Percentiles rank a stretch among this genome's conserved stretches.
These are phyloP conservation scores for Diprion similis DNA, from an alignment of 1,140 invertebrate genomes.

Conservation along the genomic window DNA sequence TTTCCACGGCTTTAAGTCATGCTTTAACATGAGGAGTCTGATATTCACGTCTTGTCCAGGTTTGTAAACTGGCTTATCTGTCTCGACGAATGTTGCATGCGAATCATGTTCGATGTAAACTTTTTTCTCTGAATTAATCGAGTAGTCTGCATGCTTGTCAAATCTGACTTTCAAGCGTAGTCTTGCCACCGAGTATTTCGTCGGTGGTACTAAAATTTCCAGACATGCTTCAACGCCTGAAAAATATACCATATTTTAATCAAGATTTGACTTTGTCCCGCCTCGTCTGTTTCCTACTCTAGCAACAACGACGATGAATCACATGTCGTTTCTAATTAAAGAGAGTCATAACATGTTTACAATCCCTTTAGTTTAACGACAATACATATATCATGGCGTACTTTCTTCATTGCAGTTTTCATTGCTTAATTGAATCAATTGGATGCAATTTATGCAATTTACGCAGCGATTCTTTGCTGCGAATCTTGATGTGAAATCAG, in stretches of 20 bases:
- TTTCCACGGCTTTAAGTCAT: slow-evolving; percentile 60
- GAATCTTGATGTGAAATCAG: too few relatives aligned
- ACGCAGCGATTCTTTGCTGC: not conserved
- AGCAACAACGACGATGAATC: too few relatives aligned
- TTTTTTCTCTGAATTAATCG: slow-evolving; percentile 58
- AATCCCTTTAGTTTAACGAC: not conserved
- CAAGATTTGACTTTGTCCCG: not conserved
- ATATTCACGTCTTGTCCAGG: slow-evolving; percentile 68
- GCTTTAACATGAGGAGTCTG: slow-evolving; percentile 61
- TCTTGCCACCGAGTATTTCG: slow-evolving; percentile 49
- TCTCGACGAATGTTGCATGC: slow-evolving; percentile 62
- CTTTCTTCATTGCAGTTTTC: not conserved
- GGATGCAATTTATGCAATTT: slow-evolving; percentile 2
- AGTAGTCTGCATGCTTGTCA: slow-evolving; percentile 60
- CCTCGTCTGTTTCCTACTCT: not conserved
- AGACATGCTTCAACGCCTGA: slow-evolving; percentile 53
- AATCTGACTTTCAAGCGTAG: slow-evolving; percentile 62
- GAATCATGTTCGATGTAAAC: slow-evolving; percentile 57
- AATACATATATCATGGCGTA: not conserved
- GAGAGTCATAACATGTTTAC: not conserved
- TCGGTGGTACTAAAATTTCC: slow-evolving; percentile 50
- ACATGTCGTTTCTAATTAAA: not conserved
- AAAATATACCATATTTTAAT: slow-evolving; percentile 20
- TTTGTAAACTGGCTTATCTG: slow-evolving; percentile 70
- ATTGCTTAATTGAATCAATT: slow-evolving; percentile 2